A percentile compares a stretch with the other conserved stretches of the same genome.
phyloP scores from a whole-genome alignment of 2,113 vertebrate species.

The Stigmatopora argus region DNA sequence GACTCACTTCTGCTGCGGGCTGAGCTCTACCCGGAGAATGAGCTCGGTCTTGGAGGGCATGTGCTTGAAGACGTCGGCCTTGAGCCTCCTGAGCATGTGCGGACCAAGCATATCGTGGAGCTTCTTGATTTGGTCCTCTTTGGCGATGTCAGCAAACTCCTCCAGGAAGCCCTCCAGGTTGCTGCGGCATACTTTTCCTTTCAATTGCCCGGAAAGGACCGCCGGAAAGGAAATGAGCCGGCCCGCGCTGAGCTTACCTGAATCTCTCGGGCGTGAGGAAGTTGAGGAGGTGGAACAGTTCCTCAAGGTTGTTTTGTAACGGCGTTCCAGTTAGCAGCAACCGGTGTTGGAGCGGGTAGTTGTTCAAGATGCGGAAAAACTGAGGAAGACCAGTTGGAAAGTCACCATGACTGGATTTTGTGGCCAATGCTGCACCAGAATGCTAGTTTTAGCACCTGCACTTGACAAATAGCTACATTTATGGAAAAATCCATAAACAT shows the following conservation, averaged over 20 bases:
- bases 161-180: constrained; percentile 96
- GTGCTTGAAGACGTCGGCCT: constrained; percentile 98
- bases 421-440: no score
- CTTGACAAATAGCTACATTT: no score
- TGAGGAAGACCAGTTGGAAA: constrained; percentile 41
- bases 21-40: constrained; percentile 94
- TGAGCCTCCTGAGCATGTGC: constrained; percentile 93
- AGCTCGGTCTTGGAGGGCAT: constrained; percentile 98
- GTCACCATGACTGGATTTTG: no score
- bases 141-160: constrained; percentile 96
- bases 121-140: constrained; percentile 99
- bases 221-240: background rate
- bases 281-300: constrained; percentile 94
- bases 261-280: constrained; percentile 95
- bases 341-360: constrained; percentile 93
- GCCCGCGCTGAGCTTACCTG: constrained; percentile 70
- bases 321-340: constrained; percentile 93
- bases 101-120: constrained; percentile 97
- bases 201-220: background rate
- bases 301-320: constrained; percentile 94
- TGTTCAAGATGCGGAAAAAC: constrained; percentile 96
- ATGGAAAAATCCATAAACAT: no score
- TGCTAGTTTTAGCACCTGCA: no score
- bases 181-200: constrained; percentile 56
- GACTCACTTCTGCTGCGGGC: constrained; percentile 95